Conservation (phyloP, 1,140 invertebrate species). For the Elymnias hypermnestra region DNA sequence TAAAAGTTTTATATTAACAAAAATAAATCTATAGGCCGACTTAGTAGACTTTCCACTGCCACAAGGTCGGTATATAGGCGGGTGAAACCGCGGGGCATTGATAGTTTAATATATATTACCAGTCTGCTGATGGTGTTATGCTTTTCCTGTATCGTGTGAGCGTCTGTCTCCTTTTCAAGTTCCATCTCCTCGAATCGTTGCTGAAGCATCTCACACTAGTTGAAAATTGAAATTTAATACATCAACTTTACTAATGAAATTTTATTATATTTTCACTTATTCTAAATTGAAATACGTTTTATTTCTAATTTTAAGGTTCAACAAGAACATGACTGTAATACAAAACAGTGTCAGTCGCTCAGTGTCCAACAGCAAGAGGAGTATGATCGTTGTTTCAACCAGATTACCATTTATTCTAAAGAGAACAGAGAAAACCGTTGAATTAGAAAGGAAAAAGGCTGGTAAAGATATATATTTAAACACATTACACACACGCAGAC, state of each 20-base stretch:
- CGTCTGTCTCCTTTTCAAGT: conserved; percentile 50
- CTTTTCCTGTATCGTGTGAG: conserved; percentile 53
- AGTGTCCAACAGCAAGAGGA: conserved; percentile 77
- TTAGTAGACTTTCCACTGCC: no score
- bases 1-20: no score
- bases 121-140: conserved; percentile 67
- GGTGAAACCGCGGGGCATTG: no score
- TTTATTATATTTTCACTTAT: no score
- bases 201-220: conserved; percentile 63
- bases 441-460: conserved; percentile 87
- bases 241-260: no score
- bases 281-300: no score
- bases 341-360: conserved; percentile 57
- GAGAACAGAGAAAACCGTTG: conserved; percentile 82
- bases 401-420: conserved; percentile 90
- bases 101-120: conserved; percentile 37
- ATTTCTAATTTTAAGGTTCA: no score
- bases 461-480: conserved; percentile 77
- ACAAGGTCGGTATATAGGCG: no score
- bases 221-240: conserved; percentile 5
- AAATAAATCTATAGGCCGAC: no score
- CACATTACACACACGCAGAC: background rate
- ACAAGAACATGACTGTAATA: conserved; percentile 61
- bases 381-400: conserved; percentile 93
- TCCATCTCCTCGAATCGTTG: conserved; percentile 61